These are phyloP conservation scores for Sinotaia quadrata DNA, from an alignment of 2,888 invertebrate genomes.

Conservation along the genomic window DNA sequence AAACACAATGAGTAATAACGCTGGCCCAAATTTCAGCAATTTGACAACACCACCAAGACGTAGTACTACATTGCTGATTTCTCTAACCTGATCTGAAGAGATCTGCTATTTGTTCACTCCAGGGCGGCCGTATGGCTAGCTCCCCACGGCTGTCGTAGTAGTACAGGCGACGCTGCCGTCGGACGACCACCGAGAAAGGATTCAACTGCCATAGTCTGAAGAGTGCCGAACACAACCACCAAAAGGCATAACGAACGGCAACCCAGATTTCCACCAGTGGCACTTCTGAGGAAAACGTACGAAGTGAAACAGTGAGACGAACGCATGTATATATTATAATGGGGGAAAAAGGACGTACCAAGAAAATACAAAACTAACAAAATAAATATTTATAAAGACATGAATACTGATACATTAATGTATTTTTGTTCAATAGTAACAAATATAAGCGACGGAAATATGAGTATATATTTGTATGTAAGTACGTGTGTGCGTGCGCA, in stretches of 20 bases:
- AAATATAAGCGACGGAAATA: neutral
- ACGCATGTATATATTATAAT: no score
- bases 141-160: conserved; percentile 45
- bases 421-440: no score
- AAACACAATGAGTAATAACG: no score
- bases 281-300: conserved; percentile 15
- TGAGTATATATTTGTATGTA: neutral
- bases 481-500: neutral
- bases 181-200: conserved; percentile 45
- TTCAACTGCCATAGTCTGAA: conserved; percentile 47
- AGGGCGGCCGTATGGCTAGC: conserved; percentile 44
- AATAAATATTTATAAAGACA: no score
- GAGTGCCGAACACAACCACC: conserved; percentile 36
- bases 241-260: conserved; percentile 34
- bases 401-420: no score
- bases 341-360: no score
- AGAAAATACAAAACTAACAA: no score
- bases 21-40: no score
- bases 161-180: conserved; percentile 50
- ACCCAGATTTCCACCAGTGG: conserved; percentile 32
- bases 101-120: conserved; percentile 44
- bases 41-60: no score
- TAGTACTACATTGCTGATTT: no score
- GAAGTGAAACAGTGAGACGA: no score
- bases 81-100: conserved; percentile 46